These are phyloP conservation scores for Centropus bengalensis DNA, from an alignment of 2,113 vertebrate species.

Conservation along the genomic window DNA sequence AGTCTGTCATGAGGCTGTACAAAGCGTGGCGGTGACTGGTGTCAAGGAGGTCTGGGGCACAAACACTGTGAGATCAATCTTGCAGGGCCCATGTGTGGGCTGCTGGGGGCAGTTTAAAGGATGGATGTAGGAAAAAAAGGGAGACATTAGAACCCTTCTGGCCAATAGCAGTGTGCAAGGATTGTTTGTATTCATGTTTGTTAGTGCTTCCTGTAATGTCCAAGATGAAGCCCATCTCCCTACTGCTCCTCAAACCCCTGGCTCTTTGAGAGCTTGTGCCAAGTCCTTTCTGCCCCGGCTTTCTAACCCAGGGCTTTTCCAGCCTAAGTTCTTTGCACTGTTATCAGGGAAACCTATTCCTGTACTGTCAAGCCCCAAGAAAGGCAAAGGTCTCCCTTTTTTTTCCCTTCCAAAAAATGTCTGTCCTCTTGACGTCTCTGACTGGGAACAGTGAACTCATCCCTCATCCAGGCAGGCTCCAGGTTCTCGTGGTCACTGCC, in stretches of 20 bases:
- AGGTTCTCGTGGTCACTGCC: neutral
- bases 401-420: neutral
- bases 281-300: neutral
- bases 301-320: neutral
- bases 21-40: neutral
- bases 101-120: neutral
- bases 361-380: neutral
- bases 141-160: neutral
- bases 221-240: neutral
- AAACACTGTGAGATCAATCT: neutral
- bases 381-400: neutral
- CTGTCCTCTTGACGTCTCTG: neutral
- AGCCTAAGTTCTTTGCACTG: neutral
- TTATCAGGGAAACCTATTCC: neutral
- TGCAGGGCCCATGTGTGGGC: neutral
- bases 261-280: neutral
- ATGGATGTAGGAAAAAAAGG: neutral
- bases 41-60: neutral
- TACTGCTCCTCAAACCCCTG: neutral
- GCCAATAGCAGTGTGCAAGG: neutral
- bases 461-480: neutral
- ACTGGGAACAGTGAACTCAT: neutral
- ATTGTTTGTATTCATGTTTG: neutral
- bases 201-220: neutral
- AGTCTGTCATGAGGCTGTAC: neutral